Evolutionary conservation across 2,797 vertebrate species (phyloP), one percentile per base, ranked within the genome.

Genomic region (Florisuga fusca): DNA sequence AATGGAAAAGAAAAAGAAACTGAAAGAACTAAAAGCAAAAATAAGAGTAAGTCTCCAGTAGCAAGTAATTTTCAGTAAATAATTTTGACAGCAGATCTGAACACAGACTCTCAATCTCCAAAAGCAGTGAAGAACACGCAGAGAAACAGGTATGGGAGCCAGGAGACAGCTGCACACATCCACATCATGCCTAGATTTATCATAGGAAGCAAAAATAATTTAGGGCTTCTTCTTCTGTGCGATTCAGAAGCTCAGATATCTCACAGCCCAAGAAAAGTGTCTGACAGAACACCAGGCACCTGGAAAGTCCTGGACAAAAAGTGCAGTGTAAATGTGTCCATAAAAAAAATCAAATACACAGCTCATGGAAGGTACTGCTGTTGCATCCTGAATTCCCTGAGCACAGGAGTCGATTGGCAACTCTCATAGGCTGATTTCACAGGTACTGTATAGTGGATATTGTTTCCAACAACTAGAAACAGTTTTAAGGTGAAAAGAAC

Each of bases 21-120:
- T 98, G 61, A 98, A 87, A 82, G 96, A 99, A 26, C 67, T 99
- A 33, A 98, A 97, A 41, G 82, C 95, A 86, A 98, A 98, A 97
- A 97, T 97, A 46, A 98, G 97, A 97, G 99, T 99, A 96, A 87
- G 97, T 87, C 76, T 95, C 87, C 33, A 55, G 27, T 21, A 43
- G 23, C 83, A 9, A 1, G 6, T 38, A 2, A 7, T 63, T 13
- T 50, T 34, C 46, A 21, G 19, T 20, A 46, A 46, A 34, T 34
- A 31, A 10, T 86, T 78, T 86, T 73, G 68, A 62, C 31, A 61
- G 54, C 41, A 51, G 6, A 16, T 75, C 41, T 75, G 46, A 77
- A 87, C 16, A 67, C 8, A 66, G 43, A 58, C 54, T 58, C 46
- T 72, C 29, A 85, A 89, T 66, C 19, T 71, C 48, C 34, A 21